phyloP scores from a whole-genome alignment of 2,113 vertebrate species.

The Turnix velox region DNA sequence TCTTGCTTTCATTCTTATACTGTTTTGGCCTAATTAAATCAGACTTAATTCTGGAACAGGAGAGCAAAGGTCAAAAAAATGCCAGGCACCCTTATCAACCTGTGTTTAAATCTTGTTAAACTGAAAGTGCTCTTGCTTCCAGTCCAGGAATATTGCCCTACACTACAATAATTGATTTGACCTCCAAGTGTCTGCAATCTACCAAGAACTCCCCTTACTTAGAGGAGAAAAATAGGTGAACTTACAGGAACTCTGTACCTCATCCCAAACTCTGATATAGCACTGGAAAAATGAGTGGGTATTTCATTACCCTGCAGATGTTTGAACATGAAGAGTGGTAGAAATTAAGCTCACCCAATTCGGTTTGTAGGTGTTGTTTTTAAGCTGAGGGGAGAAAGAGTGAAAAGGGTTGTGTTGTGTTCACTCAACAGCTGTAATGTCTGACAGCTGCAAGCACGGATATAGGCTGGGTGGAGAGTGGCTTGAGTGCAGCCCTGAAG shows the following conservation, averaged over 20 bases:
- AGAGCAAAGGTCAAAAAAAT: conserved; percentile 57
- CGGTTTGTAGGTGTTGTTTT: background rate
- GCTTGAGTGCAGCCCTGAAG: too few species aligned
- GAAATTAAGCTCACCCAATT: background rate
- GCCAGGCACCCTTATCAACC: conserved; percentile 27
- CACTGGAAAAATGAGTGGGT: background rate
- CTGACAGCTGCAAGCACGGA: too few species aligned
- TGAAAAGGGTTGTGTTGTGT: background rate
- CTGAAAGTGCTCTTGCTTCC: conserved; percentile 26
- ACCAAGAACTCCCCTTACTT: background rate
- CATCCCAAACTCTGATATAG: background rate
- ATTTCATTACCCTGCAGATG: background rate
- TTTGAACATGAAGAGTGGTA: background rate
- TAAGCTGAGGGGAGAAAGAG: background rate
- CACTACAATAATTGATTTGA: conserved; percentile 52
- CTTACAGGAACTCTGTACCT: background rate
- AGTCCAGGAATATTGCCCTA: conserved; percentile 2
- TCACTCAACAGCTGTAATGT: background rate
- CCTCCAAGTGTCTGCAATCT: conserved; percentile 24
- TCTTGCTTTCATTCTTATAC: conserved; percentile 7
- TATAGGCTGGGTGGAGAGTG: too few species aligned
- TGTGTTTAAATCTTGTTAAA: conserved; percentile 45
- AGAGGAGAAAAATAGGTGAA: background rate
- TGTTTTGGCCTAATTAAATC: conserved; percentile 55
- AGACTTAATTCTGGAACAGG: conserved; percentile 28